phyloP scores from a whole-genome alignment of 2,888 invertebrate species.

The Nephrotoma flavescens region DNA sequence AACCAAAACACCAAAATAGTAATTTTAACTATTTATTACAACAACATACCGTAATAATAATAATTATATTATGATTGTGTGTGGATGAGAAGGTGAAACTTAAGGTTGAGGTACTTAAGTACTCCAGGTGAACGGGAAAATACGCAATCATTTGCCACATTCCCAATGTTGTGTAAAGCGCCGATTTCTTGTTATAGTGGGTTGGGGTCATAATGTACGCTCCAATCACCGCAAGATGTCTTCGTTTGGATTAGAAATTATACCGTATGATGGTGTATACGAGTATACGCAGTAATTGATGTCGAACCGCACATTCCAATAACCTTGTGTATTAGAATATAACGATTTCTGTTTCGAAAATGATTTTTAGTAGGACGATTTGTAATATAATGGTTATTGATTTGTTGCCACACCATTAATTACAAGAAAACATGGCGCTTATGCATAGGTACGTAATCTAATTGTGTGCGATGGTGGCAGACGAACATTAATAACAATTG shows the following conservation, averaged over 20 bases:
- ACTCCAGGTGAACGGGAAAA: neutral
- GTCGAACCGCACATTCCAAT: neutral
- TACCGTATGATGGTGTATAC: too few species aligned
- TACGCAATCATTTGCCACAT: neutral
- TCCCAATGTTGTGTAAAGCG: too few species aligned
- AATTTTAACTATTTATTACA: neutral
- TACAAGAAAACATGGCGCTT: too few species aligned
- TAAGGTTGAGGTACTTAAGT: neutral
- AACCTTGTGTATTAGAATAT: neutral
- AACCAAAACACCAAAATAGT: neutral
- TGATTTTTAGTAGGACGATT: neutral
- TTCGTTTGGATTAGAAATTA: neutral
- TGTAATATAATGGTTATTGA: neutral
- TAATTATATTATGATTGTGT: neutral
- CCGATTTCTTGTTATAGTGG: neutral
- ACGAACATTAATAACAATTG: too few species aligned
- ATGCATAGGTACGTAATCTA: neutral
- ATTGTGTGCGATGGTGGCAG: neutral
- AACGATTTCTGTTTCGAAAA: neutral
- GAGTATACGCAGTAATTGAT: neutral
- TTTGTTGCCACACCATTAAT: neutral
- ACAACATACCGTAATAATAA: neutral
- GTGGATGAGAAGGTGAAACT: neutral
- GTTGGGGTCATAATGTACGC: neutral
- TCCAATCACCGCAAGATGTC: neutral